Evolutionary conservation across 2,888 invertebrate genomes (phyloP), one percentile per base, ranked within the genome.

Genomic region (Agonopterix subpropinquella): DNA sequence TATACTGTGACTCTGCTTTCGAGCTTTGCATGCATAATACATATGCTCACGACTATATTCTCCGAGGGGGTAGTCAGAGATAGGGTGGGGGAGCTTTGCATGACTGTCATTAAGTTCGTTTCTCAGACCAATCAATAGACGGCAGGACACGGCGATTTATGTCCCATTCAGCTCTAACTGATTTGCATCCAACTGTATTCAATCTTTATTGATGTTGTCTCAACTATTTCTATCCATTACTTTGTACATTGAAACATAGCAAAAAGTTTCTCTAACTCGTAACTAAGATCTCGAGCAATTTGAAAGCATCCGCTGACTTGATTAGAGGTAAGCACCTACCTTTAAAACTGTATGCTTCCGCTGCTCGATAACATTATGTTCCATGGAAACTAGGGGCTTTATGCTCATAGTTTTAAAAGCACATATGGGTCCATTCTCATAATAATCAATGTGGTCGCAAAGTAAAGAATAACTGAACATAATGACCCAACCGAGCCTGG

Each of bases 401-500:
- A 48, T 64, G 61, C 65, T 64, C 59, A 49, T 53, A 53, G 48
- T 54, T 55, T 55, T 52, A 54, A 55, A 61, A 35, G 52, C 58
- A 55, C 59, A 52, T 59, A 56, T 60, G 70, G 59, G 69, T 70
- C 69, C 70, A 71, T 79, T 80, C 80, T 73, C 75, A 74, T 71
- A 72, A 71, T 76, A 77, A 80, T 78, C 76, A 74, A 77, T 76
- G 66, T 59, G 69, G 75, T 75, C 64, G 65, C 61, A 55, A 56
- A 52, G 53, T 50, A 47, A 59, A 64, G 71, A 70, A 65, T 81
- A 83, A 82, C 81, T 67, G 79, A 74, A 78, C 77, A 64, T 83
- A 83, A 83, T 79, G 72, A 76, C 65, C 65, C 56, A 55, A 61
- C 57, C 59, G 55, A 59, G 39, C 10, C n/a, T n/a, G 64, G 65